phyloP scores from a whole-genome alignment of 2,888 invertebrate species.

The Tiliacea citrago region DNA sequence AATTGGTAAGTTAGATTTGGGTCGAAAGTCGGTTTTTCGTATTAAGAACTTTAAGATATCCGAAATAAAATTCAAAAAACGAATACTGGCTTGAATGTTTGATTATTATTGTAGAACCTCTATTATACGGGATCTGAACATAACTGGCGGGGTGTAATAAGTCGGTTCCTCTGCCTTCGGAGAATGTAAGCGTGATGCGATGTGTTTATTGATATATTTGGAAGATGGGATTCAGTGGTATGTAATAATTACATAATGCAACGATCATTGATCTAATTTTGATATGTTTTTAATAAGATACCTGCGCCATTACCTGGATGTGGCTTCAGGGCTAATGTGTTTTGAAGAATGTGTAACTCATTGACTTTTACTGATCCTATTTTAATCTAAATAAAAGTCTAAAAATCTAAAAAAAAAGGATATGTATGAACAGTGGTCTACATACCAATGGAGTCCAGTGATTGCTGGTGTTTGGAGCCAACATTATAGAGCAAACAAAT shows the following conservation, averaged over 20 bases:
- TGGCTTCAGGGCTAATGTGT: slow-evolving; percentile 24
- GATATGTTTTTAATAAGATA: slow-evolving; percentile 1
- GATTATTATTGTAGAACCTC: neutral
- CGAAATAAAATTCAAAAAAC: neutral
- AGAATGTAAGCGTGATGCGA: neutral
- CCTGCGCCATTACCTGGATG: neutral
- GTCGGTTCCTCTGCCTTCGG: neutral
- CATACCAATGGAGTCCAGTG: neutral
- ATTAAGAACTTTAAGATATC: neutral
- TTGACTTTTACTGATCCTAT: slow-evolving; percentile 20
- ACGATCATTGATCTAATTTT: slow-evolving; percentile 21
- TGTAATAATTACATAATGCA: slow-evolving; percentile 29
- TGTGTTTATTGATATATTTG: slow-evolving; percentile 22
- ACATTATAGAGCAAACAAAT: neutral
- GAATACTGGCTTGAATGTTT: neutral
- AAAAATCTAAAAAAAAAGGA: too few species aligned
- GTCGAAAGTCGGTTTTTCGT: neutral
- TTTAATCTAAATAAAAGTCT: neutral
- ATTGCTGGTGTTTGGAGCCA: neutral
- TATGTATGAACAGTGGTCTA: neutral
- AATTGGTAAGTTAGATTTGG: neutral
- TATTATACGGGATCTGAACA: neutral
- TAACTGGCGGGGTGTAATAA: neutral
- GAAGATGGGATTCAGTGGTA: slow-evolving; percentile 8
- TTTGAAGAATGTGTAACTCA: slow-evolving; percentile 31